Evolutionary conservation across 2,888 invertebrate genomes (phyloP).

Genomic region (Tachina grossa): DNA sequence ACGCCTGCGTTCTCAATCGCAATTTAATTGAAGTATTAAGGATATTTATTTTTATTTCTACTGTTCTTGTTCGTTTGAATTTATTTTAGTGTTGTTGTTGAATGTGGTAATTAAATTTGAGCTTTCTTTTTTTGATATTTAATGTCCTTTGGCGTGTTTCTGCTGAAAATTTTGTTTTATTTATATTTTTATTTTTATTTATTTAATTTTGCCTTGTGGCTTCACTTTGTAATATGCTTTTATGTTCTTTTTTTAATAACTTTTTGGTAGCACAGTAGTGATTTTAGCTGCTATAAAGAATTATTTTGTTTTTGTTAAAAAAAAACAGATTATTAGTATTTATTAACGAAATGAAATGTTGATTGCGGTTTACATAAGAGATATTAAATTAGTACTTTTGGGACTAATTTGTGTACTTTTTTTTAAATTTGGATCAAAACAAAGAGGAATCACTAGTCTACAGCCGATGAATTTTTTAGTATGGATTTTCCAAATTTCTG

Average conservation of each 20-base stretch:
- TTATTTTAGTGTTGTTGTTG: slow-evolving; percentile 27
- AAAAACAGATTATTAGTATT: background rate
- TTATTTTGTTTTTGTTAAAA: background rate
- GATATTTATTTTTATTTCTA: background rate
- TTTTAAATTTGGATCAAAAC: too few species aligned
- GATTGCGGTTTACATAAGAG: background rate
- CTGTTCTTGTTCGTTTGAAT: background rate
- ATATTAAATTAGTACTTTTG: too few species aligned
- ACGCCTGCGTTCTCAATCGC: slow-evolving; percentile 16
- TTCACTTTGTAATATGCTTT: background rate
- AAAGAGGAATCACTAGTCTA: too few species aligned
- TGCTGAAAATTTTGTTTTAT: slow-evolving; percentile 6
- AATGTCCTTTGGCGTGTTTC: slow-evolving; percentile 13
- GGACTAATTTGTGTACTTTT: too few species aligned
- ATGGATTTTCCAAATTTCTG: too few species aligned
- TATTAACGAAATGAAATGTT: slow-evolving; percentile 12
- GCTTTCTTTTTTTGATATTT: background rate
- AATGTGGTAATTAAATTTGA: slow-evolving; percentile 33
- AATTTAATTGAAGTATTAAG: background rate
- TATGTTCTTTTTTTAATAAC: background rate
- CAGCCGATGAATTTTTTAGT: too few species aligned
- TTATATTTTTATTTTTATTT: slow-evolving; percentile 17
- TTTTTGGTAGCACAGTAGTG: background rate
- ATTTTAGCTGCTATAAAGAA: background rate
- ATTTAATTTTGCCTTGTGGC: background rate